Evolutionary conservation across 2,113 vertebrate genomes (phyloP).

Genomic region (Serilophus lunatus): DNA sequence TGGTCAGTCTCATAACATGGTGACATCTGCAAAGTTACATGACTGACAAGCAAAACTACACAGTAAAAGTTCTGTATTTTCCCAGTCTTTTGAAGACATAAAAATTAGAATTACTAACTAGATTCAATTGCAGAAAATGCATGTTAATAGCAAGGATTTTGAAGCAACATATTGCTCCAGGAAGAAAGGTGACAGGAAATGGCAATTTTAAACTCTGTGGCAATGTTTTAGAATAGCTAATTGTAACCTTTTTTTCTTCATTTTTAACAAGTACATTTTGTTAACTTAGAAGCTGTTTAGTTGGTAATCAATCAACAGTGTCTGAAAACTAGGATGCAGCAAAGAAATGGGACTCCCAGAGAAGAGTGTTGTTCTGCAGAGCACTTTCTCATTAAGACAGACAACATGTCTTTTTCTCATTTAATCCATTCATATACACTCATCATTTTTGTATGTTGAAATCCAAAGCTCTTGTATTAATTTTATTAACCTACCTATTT

Average conservation of each 20-base stretch:
- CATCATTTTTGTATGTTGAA: neutral
- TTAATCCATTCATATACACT: neutral
- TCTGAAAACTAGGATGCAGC: slow-evolving; percentile 22
- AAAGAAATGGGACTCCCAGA: neutral
- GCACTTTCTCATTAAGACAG: neutral
- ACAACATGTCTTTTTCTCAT: neutral
- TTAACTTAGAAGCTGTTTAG: slow-evolving; percentile 50
- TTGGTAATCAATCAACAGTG: slow-evolving; percentile 43
- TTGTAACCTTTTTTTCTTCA: slow-evolving; percentile 52
- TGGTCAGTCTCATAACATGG: neutral
- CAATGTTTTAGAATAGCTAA: slow-evolving; percentile 56
- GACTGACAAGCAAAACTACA: slow-evolving; percentile 9
- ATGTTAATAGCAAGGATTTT: slow-evolving; percentile 49
- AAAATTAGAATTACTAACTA: slow-evolving; percentile 56
- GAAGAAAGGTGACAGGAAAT: slow-evolving; percentile 59
- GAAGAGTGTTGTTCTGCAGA: neutral
- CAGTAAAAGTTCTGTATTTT: neutral
- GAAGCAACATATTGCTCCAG: slow-evolving; percentile 47
- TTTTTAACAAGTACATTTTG: slow-evolving; percentile 61
- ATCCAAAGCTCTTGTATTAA: neutral
- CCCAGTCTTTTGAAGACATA: neutral
- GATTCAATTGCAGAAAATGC: slow-evolving; percentile 27
- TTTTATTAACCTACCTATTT: neutral
- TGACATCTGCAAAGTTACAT: slow-evolving; percentile 15
- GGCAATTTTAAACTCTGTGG: slow-evolving; percentile 44